A percentile compares a stretch with the other conserved stretches of the same genome.
phyloP scores from a whole-genome alignment of 1,140 invertebrate genomes.

The Gryon sp. region DNA sequence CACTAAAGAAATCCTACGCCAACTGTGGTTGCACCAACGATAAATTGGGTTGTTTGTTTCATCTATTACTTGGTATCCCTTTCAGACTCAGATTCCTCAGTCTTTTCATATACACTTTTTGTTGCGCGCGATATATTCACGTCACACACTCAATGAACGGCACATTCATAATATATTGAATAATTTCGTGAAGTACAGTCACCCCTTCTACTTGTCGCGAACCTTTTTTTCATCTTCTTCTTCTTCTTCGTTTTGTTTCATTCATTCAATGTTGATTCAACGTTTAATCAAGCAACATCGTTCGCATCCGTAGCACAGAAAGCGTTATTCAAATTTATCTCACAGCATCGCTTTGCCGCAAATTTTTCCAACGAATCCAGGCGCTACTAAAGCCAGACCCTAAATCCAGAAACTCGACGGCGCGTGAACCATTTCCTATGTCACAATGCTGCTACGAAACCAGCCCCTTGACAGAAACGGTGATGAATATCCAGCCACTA shows the following conservation, averaged over 20 bases:
- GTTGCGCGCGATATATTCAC: constrained; percentile 5
- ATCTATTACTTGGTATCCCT: neutral
- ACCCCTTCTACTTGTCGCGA: neutral
- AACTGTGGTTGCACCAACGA: neutral
- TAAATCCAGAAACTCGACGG: constrained; percentile 67
- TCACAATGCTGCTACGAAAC: constrained; percentile 56
- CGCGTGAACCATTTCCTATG: constrained; percentile 66
- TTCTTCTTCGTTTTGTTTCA: too few species aligned
- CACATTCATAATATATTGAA: constrained; percentile 28
- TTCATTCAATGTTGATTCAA: constrained; percentile 44
- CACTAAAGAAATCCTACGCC: too few species aligned
- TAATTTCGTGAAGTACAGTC: constrained; percentile 21
- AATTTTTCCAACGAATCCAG: constrained; percentile 63
- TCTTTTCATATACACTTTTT: neutral
- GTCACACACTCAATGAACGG: constrained; percentile 6
- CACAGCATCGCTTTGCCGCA: constrained; percentile 59
- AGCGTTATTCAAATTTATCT: constrained; percentile 70
- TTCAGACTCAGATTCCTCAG: neutral
- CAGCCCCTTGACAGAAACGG: constrained; percentile 67
- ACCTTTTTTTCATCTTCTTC: too few species aligned
- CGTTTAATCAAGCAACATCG: constrained; percentile 54
- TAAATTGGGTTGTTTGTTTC: neutral
- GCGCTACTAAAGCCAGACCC: constrained; percentile 59
- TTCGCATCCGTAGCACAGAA: constrained; percentile 19
- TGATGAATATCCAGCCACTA: constrained; percentile 68